Base-by-base conservation (phyloP, 2,888 invertebrate species). In the Melanotus villosus region DNA sequence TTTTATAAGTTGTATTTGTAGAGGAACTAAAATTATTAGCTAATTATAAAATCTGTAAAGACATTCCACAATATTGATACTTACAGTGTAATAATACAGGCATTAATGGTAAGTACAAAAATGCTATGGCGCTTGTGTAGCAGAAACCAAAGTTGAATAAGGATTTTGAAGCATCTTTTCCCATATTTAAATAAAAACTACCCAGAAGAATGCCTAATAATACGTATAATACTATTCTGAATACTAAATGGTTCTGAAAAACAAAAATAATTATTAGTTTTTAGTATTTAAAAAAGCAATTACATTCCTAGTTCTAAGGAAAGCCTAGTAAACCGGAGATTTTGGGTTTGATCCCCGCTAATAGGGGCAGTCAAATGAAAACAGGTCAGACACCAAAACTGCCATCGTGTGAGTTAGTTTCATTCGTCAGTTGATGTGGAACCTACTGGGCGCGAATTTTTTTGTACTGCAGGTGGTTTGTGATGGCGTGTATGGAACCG, bases 101-200 rank as follows among this genome's bases (percentile, higher is more conserved):
- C 88, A 94, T 89, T 91, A 95, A 91, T 0, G 95, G 93, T 58
- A 94, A 88, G 80, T 94, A 95, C 78, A 95, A 87, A 84, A 94
- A 93, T 23, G 91, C 90, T 70, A 95, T 94, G 14, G 92, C 87
- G 70, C 92, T 92, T 0, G 92, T 91, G 79, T 93, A 94, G 77
- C 92, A 93, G 81, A 93, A 95, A 7, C 94, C 94, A 79, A 94
- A 95, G 84, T 94, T 94, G 81, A 92, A 94, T 21, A 95, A 85
- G 0, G 93, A 93, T 81, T 93, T 94, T 0, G 94, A 92, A 0
- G 91, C 95, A 76, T 94, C 93, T 76, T 91, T 89, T 9, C 94
- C 95, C 84, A 94, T 92, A 65, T 89, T 88, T 36, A 88, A 86
- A 81, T 92, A 95, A 56, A 94, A 80, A 2, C 88, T 87, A 0